A percentile compares a stretch with the other conserved stretches of the same genome.
phyloP scores from a whole-genome alignment of 2,888 invertebrate genomes.

The Tenthredo notha region DNA sequence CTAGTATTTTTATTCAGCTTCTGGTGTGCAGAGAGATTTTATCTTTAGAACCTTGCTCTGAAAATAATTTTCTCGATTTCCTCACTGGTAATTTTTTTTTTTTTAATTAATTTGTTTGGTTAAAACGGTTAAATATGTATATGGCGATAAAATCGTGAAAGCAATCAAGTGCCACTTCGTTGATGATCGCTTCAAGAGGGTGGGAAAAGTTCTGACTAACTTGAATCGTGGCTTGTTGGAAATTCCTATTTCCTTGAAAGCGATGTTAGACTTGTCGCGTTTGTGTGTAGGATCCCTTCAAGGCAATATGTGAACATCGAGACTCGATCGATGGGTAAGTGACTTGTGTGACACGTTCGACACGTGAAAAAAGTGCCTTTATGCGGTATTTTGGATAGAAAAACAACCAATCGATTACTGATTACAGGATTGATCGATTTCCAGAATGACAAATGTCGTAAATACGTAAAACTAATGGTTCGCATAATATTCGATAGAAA shows the following conservation, averaged over 20 bases:
- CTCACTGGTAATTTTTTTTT: background rate
- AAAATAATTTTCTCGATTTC: background rate
- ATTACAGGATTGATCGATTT: conserved; percentile 17
- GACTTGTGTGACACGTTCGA: conserved; percentile 44
- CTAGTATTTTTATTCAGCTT: too few species aligned
- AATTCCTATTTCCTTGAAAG: background rate
- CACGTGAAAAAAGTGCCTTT: conserved; percentile 21
- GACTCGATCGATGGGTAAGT: conserved; percentile 37
- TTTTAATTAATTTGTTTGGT: background rate
- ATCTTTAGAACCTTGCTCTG: background rate
- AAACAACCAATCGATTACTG: conserved; percentile 40
- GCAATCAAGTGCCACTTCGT: background rate
- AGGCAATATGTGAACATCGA: conserved; percentile 21
- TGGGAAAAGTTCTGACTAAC: background rate
- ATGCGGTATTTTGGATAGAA: conserved; percentile 9
- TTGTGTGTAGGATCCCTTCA: conserved; percentile 18
- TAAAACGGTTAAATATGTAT: background rate
- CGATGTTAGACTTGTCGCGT: background rate
- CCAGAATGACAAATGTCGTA: background rate
- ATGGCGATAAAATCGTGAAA: background rate
- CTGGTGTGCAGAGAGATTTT: background rate
- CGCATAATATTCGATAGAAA: background rate
- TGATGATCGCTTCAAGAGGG: background rate
- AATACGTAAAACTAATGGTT: background rate
- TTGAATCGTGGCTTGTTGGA: background rate